Evolutionary conservation across 2,888 invertebrate genomes (phyloP).

Genomic region (Xestobium rufovillosum): DNA sequence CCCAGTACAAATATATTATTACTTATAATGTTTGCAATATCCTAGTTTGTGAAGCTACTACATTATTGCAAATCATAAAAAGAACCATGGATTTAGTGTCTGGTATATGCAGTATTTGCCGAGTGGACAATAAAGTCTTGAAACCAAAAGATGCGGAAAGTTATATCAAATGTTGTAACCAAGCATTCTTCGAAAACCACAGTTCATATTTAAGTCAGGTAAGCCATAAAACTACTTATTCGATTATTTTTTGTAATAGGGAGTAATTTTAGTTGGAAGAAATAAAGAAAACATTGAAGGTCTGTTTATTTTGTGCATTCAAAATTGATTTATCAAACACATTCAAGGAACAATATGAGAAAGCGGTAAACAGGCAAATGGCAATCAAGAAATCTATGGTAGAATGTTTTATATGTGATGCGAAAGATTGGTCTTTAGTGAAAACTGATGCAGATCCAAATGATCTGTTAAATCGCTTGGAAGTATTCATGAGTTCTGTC

Average conservation of each 20-base stretch:
- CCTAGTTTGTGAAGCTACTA: slow-evolving; percentile 2
- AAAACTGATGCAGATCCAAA: slow-evolving; percentile 16
- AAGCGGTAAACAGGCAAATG: slow-evolving; percentile 13
- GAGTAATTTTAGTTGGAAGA: no score
- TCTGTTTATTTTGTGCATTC: no score
- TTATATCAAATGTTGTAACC: background rate
- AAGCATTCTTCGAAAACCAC: background rate
- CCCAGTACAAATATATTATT: no score
- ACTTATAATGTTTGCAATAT: no score
- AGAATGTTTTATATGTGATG: slow-evolving; percentile 18
- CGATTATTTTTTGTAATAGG: no score
- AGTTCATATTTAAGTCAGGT: slow-evolving; percentile 9
- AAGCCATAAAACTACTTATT: no score
- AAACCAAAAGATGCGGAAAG: background rate
- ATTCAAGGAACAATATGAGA: slow-evolving; percentile 16
- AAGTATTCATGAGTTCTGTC: slow-evolving; percentile 16
- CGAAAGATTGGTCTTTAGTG: slow-evolving; percentile 9
- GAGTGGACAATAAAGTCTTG: slow-evolving; percentile 1
- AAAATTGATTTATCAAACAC: slow-evolving; percentile 14
- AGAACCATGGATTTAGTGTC: background rate
- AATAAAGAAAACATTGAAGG: no score
- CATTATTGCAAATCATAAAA: background rate
- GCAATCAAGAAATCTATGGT: slow-evolving; percentile 4
- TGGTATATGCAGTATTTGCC: background rate
- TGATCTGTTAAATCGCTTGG: slow-evolving; percentile 13